These are phyloP conservation scores for Platycheirus albimanus DNA, from an alignment of 2,888 invertebrate genomes.

Conservation along the genomic window DNA sequence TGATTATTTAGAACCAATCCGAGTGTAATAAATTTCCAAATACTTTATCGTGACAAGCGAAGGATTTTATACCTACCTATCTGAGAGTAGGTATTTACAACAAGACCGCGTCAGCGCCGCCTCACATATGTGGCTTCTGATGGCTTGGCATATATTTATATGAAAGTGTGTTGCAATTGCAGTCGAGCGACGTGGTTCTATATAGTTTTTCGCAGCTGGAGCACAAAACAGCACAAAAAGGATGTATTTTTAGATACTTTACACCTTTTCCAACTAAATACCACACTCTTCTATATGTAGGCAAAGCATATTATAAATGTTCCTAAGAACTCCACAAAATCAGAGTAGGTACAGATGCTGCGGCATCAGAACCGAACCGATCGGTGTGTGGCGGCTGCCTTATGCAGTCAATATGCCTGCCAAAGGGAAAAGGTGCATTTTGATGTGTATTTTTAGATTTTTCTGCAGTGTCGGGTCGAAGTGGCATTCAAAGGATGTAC, in stretches of 20 bases:
- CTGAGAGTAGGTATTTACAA: too few species aligned
- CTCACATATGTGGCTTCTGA: neutral
- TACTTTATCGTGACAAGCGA: slow-evolving; percentile 38
- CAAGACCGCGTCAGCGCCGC: neutral
- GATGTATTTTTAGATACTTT: slow-evolving; percentile 62
- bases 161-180: slow-evolving; percentile 30
- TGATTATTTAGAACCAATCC: slow-evolving; percentile 48
- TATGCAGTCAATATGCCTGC: slow-evolving; percentile 63
- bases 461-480: slow-evolving; percentile 61
- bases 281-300: slow-evolving; percentile 30
- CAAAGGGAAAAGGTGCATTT: slow-evolving; percentile 68
- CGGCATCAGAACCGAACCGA: neutral
- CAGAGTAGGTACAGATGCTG: slow-evolving; percentile 36
- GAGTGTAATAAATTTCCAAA: slow-evolving; percentile 52
- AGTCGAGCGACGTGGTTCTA: slow-evolving; percentile 9
- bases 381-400: slow-evolving; percentile 30
- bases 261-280: slow-evolving; percentile 70
- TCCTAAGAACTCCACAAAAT: slow-evolving; percentile 40
- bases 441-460: slow-evolving; percentile 66
- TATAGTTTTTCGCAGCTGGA: slow-evolving; percentile 62
- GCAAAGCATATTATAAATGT: too few species aligned
- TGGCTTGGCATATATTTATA: too few species aligned
- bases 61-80: slow-evolving; percentile 3
- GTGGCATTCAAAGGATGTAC: slow-evolving; percentile 64
- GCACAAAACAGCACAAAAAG: slow-evolving; percentile 35